Evolutionary conservation across 53 echinoderm and acorn worm genomes (phyloP).

Genomic region (Paelopatides confundens): DNA sequence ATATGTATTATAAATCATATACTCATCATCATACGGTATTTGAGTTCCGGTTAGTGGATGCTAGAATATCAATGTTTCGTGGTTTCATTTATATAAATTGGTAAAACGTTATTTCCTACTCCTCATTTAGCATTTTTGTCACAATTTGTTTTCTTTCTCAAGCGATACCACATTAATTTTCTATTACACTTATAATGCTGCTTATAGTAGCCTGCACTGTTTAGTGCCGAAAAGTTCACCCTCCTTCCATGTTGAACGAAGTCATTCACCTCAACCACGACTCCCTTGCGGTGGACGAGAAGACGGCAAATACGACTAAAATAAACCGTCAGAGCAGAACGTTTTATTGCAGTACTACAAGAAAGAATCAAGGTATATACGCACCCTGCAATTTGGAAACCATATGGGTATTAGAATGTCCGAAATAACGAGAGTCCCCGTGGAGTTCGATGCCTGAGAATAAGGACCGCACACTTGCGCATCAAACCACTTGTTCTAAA

Average conservation of each 20-base stretch:
- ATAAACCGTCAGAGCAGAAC: slow-evolving; percentile 1
- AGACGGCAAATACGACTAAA: background rate
- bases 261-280: background rate
- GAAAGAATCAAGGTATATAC: background rate
- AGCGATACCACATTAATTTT: background rate
- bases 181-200: background rate
- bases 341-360: background rate
- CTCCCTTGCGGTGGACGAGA: background rate
- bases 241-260: background rate
- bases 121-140: no score
- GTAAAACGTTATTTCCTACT: no score
- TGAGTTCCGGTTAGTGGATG: no score
- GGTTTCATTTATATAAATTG: no score
- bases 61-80: no score
- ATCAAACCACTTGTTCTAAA: slow-evolving; percentile 37
- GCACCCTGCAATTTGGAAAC: slow-evolving; percentile 26
- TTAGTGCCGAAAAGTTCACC: background rate
- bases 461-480: background rate
- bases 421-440: slow-evolving; percentile 8
- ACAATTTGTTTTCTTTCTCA: background rate
- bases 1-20: no score
- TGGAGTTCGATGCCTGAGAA: background rate
- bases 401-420: slow-evolving; percentile 24
- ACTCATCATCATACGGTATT: no score
- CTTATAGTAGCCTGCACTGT: background rate